Percentiles rank a stretch among this genome's conserved stretches.
Evolutionary conservation across 2,888 invertebrate species (phyloP).

Genomic region (Hipparchia semele): DNA sequence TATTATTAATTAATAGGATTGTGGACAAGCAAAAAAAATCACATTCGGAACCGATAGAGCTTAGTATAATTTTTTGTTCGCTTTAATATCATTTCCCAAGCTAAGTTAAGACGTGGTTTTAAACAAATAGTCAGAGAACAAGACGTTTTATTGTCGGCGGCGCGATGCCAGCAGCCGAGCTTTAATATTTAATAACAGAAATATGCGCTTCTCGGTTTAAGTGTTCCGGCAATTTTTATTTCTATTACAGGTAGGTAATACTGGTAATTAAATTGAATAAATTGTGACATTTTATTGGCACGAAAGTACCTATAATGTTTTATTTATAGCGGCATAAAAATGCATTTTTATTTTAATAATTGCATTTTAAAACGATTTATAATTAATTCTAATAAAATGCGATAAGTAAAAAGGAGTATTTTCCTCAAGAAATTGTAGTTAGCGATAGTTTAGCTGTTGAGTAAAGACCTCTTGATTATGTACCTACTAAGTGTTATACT

Average conservation of each 20-base stretch:
- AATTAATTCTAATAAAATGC: too few relatives aligned
- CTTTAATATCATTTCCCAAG: background rate
- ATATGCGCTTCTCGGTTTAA: constrained; percentile 24
- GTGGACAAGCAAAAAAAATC: too few relatives aligned
- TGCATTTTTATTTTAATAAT: background rate
- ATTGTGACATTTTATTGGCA: constrained; percentile 8
- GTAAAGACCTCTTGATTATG: constrained; percentile 11
- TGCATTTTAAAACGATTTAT: too few relatives aligned
- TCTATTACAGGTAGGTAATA: constrained; percentile 4
- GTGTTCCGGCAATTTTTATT: constrained; percentile 12
- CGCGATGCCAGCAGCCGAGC: constrained; percentile 18
- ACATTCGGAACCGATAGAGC: too few relatives aligned
- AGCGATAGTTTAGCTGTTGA: constrained; percentile 5
- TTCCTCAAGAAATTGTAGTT: background rate
- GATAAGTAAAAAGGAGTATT: too few relatives aligned
- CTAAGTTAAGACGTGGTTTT: constrained; percentile 15
- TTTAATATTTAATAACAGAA: constrained; percentile 37
- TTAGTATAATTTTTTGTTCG: background rate
- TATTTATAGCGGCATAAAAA: background rate
- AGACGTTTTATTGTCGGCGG: constrained; percentile 31
- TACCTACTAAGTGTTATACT: constrained; percentile 23
- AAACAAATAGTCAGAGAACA: constrained; percentile 16
- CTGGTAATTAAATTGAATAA: constrained; percentile 10
- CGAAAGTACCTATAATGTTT: background rate
- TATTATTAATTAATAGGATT: too few relatives aligned